These are phyloP conservation scores for Chrysolina americana DNA, from an alignment of 2,888 invertebrate genomes.

Conservation along the genomic window DNA sequence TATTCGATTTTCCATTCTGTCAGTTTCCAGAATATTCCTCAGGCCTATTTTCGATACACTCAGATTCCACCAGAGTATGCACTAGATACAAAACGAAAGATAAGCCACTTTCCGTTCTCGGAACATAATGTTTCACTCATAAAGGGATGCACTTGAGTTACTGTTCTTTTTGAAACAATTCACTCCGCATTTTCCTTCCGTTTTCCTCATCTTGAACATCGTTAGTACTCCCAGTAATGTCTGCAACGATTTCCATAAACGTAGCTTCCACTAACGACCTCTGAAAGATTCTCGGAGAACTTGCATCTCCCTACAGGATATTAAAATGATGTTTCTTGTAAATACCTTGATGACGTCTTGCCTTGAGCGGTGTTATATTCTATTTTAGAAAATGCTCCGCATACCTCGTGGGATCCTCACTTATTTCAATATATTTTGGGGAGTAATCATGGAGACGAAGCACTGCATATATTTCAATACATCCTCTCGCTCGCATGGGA, in stretches of 20 bases:
- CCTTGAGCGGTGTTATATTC: constrained; percentile 21
- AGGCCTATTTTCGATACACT: too few relatives aligned
- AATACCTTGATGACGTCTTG: constrained; percentile 36
- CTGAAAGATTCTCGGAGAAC: constrained; percentile 4
- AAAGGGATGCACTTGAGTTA: background rate
- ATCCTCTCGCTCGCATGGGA: constrained; percentile 1
- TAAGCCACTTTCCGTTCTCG: background rate
- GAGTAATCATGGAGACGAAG: constrained; percentile 16
- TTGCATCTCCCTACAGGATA: constrained; percentile 19
- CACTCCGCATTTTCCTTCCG: background rate
- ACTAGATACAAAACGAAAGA: background rate
- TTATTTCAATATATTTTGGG: constrained; percentile 34
- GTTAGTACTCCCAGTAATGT: constrained; percentile 1
- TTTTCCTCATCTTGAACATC: background rate
- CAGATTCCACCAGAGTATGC: too few relatives aligned
- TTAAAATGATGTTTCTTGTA: constrained; percentile 30
- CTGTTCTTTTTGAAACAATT: background rate
- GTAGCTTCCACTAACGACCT: constrained; percentile 16
- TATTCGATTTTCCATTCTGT: too few relatives aligned
- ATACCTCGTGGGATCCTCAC: constrained; percentile 24
- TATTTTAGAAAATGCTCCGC: constrained; percentile 28
- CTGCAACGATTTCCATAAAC: constrained; percentile 15
- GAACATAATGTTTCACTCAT: background rate
- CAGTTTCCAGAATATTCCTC: too few relatives aligned
- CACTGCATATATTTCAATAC: constrained; percentile 12